Base-by-base conservation (phyloP, 2,113 vertebrate species). In the Paraplagusia blochii region DNA sequence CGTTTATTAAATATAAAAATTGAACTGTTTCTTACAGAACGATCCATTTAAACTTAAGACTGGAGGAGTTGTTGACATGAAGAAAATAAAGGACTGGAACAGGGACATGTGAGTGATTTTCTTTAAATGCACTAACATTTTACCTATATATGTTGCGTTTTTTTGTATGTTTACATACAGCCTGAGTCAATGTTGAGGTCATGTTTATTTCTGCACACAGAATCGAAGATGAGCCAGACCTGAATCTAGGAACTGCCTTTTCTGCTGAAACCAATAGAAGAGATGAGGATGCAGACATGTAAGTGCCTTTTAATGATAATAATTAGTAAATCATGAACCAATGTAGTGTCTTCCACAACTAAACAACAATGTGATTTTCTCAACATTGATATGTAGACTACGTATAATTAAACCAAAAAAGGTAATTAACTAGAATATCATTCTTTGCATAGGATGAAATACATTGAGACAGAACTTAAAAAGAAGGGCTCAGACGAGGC, bases 241-340 rank as follows among this genome's bases (percentile, higher is more conserved):
- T 99, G 35, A 97, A 94, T 75, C 86, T 99, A 66, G 96, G 97
- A 8, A 98, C 96, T 0, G 98, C 97, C 0, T 99, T 99, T 77
- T 99, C 97, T 0, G 97, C 96, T 7, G 97, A 99, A 77, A 99
- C 97, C 33, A 99, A 99, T 87, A 90, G 97, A 80, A 86, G 95
- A 70, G 96, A 98, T 35, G 96, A 98, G 82, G 97, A 99, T 66
- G 96, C 96, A 1, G 97, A 99, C 89, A 99, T 99, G 97, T 99
- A 88, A 44, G 93, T 86, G 10, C 3, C 3, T 29, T 29, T 29
- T 29, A 29, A 29, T 29, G 22, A 29, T n/a, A n/a, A n/a, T n/a
- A n/a, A n/a, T n/a, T n/a, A 29, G 2, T 29, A 29, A 29, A 2
- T 29, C 22, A 29, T 29, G 22, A 29, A 29, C 22, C 2, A 29